Base-by-base conservation (phyloP, 2,113 vertebrate species). In the Naja naja region DNA sequence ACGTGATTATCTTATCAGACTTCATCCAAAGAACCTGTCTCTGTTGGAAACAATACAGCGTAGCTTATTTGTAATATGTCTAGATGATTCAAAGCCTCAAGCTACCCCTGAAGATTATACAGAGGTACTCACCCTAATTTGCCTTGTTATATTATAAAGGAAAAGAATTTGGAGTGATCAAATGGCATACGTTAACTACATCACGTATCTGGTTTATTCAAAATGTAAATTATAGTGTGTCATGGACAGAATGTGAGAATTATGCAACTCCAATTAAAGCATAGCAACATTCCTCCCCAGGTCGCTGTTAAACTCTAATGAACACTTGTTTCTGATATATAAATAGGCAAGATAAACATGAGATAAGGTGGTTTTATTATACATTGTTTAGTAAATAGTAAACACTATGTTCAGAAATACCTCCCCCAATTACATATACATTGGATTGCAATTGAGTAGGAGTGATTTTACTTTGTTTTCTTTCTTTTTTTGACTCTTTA, bases 21-120 rank as follows among this genome's bases (percentile, higher is more conserved):
- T 99, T 87, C 98, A 99, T 97, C 98, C 98, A 93, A 97, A 97
- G 94, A 99, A 99, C 93, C 96, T 98, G 94, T 96, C 94, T 92
- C 95, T 97, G 43, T 97, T 99, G 96, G 99, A 99, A 96, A 98
- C 97, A 95, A 98, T 99, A 96, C 98, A 99, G 96, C 98, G 97
- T 96, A 98, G 98, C 93, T 93, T 99, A 95, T 98, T 99, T 85
- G 94, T 98, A 14, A 43, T 98, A n/a, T 97, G 96, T 43, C 95
- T 99, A 34, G 99, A 99, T 92, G 98, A 99, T 88, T 43, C 94
- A 0, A 98, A 98, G 95, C 98, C 99, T 23, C 95, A 97, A 92
- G 98, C 97, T 52, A 98, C 98, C 55, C 97, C 99, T 54, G 98
- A 99, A 91, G 96, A 99, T 97, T 99, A 98, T 96, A 97, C 97